These are phyloP conservation scores for Engraulis encrasicolus DNA, from an alignment of 2,113 vertebrate species.

Conservation along the genomic window DNA sequence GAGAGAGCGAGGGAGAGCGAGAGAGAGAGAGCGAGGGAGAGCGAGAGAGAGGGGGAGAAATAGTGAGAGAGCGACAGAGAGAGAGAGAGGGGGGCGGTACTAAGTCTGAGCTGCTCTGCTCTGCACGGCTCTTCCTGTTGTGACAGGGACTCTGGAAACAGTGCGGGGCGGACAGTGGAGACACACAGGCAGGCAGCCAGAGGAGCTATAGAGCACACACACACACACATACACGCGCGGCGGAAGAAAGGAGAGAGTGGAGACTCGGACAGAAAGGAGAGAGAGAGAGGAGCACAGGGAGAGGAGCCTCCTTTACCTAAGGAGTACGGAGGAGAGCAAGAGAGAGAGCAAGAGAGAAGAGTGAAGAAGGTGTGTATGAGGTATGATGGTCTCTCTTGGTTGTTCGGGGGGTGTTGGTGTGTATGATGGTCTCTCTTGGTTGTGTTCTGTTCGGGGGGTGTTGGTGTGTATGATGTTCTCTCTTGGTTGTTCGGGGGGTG, in stretches of 20 bases:
- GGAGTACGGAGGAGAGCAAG: not conserved
- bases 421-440: no score
- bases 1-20: not conserved
- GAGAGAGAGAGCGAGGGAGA: constrained; percentile 17
- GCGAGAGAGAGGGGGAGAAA: not conserved
- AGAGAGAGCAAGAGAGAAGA: not conserved
- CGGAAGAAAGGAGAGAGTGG: not conserved
- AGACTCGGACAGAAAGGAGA: not conserved
- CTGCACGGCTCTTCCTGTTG: constrained; percentile 1
- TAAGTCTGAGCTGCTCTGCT: not conserved
- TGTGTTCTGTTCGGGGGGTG: no score
- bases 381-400: no score
- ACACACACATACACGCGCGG: no score
- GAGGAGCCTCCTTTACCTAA: no score
- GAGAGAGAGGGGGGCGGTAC: not conserved
- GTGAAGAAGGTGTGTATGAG: not conserved
- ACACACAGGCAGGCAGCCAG: no score
- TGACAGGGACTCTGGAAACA: constrained; percentile 1
- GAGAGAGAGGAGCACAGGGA: not conserved
- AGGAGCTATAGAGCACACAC: no score
- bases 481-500: no score
- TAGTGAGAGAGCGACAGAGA: not conserved
- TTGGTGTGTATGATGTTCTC: no score
- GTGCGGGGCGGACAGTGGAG: not conserved
- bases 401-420: no score